Conservation (phyloP, 92 coral and sea anemone species). For the Blastomussa wellsi region DNA sequence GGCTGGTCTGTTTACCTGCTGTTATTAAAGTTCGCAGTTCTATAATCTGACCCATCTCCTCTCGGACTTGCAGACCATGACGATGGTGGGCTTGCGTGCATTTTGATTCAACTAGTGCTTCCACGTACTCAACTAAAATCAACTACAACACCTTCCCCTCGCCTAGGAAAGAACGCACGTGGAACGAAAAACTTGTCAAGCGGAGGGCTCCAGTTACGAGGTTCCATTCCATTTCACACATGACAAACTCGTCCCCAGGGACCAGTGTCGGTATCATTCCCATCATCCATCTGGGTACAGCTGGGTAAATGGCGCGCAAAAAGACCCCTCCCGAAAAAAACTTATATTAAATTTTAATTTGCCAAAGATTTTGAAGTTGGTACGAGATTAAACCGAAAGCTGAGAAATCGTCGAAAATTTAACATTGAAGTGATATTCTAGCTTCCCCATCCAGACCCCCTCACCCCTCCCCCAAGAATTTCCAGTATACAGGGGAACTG, state of each 20-base stretch:
- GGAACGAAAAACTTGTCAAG: background rate
- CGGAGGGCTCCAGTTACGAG: too few relatives aligned
- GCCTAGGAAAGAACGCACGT: background rate
- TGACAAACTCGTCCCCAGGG: slow-evolving; percentile 15
- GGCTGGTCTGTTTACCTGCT: background rate
- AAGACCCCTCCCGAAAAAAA: too few relatives aligned
- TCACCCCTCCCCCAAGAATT: too few relatives aligned
- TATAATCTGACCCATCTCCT: background rate
- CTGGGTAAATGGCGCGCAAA: too few relatives aligned
- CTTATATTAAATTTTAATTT: too few relatives aligned
- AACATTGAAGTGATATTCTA: too few relatives aligned
- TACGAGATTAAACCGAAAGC: too few relatives aligned
- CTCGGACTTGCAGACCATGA: slow-evolving; percentile 11
- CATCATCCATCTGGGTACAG: background rate
- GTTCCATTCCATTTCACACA: background rate
- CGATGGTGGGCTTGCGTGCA: slow-evolving; percentile 14
- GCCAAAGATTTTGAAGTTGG: too few relatives aligned
- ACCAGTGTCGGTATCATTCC: background rate
- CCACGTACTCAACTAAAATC: too few relatives aligned
- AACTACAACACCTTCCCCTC: background rate
- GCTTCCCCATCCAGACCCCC: too few relatives aligned
- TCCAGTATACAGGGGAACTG: too few relatives aligned
- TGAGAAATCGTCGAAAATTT: too few relatives aligned
- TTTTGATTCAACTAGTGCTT: background rate
- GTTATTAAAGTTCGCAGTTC: background rate